Base-by-base conservation (phyloP, 2,888 invertebrate genomes). In the Lymantria monacha region DNA sequence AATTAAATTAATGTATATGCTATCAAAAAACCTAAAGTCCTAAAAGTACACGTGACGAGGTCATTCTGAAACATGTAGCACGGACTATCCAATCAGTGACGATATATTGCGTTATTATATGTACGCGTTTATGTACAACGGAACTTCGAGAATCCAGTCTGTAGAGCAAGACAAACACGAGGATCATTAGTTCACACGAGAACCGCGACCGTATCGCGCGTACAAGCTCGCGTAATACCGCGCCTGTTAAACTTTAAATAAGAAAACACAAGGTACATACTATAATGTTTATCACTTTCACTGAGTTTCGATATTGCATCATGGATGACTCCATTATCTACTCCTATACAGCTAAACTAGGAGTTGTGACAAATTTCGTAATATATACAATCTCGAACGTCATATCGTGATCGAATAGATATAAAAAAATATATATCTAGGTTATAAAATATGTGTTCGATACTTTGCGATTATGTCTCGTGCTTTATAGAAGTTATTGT, bases 291-390 rank as follows among this genome's bases (percentile, higher is more conserved):
- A 52, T 59, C 42, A 55, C 64, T 66, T 64, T 64, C 64, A 57
- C 64, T 15, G 43, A 46, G 41, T 49, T 62, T 57, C 45, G 44
- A 15, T 37, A 51, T 66, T 64, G 55, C 63, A 62, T 62, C 57
- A 66, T 15, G 15, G 13, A 30, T 49, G 15, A 43, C 15, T 42
- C 11, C 3, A 49, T n/a, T n/a, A n/a, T n/a, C n/a, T n/a, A 56
- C 55, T 50, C 40, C 30, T 44, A 44, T 46, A 51, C 49, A 38
- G 44, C 42, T 13, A 22, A 46, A 48, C 12, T 38, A 31, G 36
- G 30, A 47, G 44, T 42, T 37, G 51, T 49, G 45, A 11, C 22
- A 51, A 60, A 49, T 64, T 60, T 66, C 55, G 63, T 60, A 62
- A 66, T 52, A 31, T 54, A 38, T 42, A 36, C 47, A 51, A 64